Base-by-base conservation (phyloP, 2,888 invertebrate genomes). In the Agrotis segetum region DNA sequence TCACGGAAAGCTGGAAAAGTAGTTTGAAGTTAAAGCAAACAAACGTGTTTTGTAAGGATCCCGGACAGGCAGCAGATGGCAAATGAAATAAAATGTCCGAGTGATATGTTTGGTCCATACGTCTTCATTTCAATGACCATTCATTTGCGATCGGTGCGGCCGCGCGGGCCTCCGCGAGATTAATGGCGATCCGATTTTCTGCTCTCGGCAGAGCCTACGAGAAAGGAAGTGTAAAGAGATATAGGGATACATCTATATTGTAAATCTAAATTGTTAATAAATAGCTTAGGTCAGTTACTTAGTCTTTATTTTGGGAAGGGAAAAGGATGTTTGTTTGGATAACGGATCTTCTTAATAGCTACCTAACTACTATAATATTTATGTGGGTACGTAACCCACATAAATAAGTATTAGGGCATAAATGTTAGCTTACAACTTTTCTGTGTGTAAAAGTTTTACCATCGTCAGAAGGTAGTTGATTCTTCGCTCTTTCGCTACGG, bases 71-170 rank as follows among this genome's bases (percentile, higher is more conserved):
- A 85, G 86, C 88, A 88, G 87, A 83, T 87, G 83, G 87, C 86
- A 88, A 92, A 89, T 88, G 88, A 90, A 91, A 92, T 92, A 92
- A 93, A 92, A 91, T 87, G 90, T 89, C 90, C 81, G 82, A 88
- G 89, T 92, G 93, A 93, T 92, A 90, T 92, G 92, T 93, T 92
- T 89, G 90, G 82, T 87, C 91, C 90, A 92, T 94, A 91, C 85
- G 89, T 94, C 94, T 94, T 93, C 91, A 92, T 93, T 93, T 91
- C 92, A 92, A 91, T 92, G 92, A 91, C 92, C 93, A 93, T 93
- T 92, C 92, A 92, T 93, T 93, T 93, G 88, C 91, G 89, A 92
- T 91, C 89, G 90, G 87, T 85, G 87, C 86, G 88, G 86, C 88
- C 87, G 78, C 85, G 84, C 87, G 88, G 86, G 86, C 88, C 88